phyloP scores from a whole-genome alignment of 2,888 invertebrate species.

The Caenorhabditis becei region DNA sequence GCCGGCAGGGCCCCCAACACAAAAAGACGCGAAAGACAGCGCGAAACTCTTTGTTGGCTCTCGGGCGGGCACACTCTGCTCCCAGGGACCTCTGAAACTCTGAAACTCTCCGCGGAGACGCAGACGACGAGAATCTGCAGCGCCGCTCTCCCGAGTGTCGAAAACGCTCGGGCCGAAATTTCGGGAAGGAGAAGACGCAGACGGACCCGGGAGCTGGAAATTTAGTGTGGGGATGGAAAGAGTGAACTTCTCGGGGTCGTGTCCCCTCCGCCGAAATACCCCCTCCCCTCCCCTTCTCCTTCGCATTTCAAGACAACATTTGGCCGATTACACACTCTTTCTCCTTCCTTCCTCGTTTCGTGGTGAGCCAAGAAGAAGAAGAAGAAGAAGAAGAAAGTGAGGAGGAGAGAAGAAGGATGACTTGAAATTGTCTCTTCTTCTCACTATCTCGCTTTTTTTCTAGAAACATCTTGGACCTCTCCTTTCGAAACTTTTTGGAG shows the following conservation, averaged over 20 bases:
- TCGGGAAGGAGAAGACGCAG: neutral
- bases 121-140: slow-evolving; percentile 15
- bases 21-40: neutral
- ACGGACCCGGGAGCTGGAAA: slow-evolving; percentile 31
- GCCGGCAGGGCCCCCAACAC: neutral
- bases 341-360: slow-evolving; percentile 12
- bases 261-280: neutral
- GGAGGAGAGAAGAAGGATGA: slow-evolving; percentile 27
- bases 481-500: no score
- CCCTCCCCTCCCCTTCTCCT: neutral
- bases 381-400: slow-evolving; percentile 13
- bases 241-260: slow-evolving; percentile 11
- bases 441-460: slow-evolving; percentile 28
- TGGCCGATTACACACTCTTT: slow-evolving; percentile 45
- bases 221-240: slow-evolving; percentile 17
- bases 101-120: slow-evolving; percentile 49
- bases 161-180: neutral
- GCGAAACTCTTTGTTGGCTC: slow-evolving; percentile 11
- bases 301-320: slow-evolving; percentile 51
- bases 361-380: slow-evolving; percentile 9
- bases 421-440: slow-evolving; percentile 47
- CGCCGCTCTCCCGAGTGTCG: neutral
- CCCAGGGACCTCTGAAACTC: slow-evolving; percentile 52
- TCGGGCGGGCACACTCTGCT: neutral
- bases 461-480: slow-evolving; percentile 8